A percentile compares a stretch with the other conserved stretches of the same genome.
These are phyloP conservation scores for Erythrocercus mccallii DNA, from an alignment of 2,113 vertebrate genomes.

Conservation along the genomic window DNA sequence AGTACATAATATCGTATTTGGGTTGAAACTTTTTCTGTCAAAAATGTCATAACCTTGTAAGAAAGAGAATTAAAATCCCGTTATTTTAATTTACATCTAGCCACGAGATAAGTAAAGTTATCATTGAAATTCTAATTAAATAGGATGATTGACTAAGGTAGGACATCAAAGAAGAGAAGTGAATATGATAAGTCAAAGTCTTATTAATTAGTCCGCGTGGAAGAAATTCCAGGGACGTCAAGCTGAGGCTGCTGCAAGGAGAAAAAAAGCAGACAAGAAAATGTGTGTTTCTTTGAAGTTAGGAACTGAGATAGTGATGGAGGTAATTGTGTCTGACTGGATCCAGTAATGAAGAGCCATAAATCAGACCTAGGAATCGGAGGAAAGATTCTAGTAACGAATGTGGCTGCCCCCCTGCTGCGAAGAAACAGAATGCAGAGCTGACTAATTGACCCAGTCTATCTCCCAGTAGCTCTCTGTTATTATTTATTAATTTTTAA, in stretches of 20 bases:
- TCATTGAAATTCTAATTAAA: conserved; percentile 88
- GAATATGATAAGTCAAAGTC: conserved; percentile 84
- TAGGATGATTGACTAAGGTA: conserved; percentile 85
- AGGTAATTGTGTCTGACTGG: conserved; percentile 94
- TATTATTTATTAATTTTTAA: conserved; percentile 99
- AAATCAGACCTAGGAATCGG: conserved; percentile 80
- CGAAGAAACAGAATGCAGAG: conserved; percentile 84
- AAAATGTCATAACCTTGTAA: conserved; percentile 74
- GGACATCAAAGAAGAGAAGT: conserved; percentile 87
- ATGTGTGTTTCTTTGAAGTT: conserved; percentile 92
- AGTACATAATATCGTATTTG: conserved; percentile 72
- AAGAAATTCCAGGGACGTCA: conserved; percentile 84
- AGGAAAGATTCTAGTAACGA: conserved; percentile 81
- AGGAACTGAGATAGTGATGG: conserved; percentile 78
- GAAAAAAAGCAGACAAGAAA: conserved; percentile 80
- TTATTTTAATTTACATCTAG: conserved; percentile 85
- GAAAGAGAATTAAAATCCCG: conserved; percentile 77
- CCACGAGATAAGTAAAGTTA: conserved; percentile 83
- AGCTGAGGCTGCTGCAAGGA: conserved; percentile 81
- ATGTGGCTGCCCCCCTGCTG: conserved; percentile 77
- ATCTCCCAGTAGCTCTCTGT: conserved; percentile 88
- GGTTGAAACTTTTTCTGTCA: conserved; percentile 77
- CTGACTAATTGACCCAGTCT: conserved; percentile 91
- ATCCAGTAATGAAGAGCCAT: conserved; percentile 88
- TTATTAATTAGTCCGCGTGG: conserved; percentile 87